Percentiles rank a stretch among this genome's conserved stretches.
These are phyloP conservation scores for Pterostichus niger DNA, from an alignment of 2,888 invertebrate genomes.

Conservation along the genomic window DNA sequence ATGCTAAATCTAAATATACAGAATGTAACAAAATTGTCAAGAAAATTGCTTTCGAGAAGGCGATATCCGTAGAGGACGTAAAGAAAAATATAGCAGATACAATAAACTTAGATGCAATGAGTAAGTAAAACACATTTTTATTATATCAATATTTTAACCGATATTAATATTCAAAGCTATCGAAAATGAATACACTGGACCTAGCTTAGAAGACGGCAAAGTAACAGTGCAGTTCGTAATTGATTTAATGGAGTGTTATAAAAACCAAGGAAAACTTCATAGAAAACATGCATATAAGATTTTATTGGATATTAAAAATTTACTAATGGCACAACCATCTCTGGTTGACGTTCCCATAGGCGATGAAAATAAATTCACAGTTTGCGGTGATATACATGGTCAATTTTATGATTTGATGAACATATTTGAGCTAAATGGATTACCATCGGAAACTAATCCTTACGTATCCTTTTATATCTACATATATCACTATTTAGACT, in stretches of 20 bases:
- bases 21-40: constrained; percentile 98
- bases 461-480: constrained; percentile 83
- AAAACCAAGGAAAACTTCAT: constrained; percentile 95
- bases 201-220: constrained; percentile 90
- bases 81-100: constrained; percentile 92
- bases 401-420: constrained; percentile 99
- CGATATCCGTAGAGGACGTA: constrained; percentile 95
- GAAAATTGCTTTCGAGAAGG: constrained; percentile 96
- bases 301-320: constrained; percentile 91
- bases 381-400: constrained; percentile 99
- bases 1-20: constrained; percentile 93
- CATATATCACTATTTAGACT: neutral
- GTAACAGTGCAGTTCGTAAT: constrained; percentile 94
- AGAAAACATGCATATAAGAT: constrained; percentile 99
- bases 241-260: constrained; percentile 93
- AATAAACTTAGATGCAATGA: constrained; percentile 94
- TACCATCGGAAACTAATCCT: constrained; percentile 96
- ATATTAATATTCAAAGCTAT: constrained; percentile 82
- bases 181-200: constrained; percentile 96
- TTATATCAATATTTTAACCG: constrained; percentile 67
- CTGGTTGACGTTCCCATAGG: constrained; percentile 94
- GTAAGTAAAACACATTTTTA: constrained; percentile 79
- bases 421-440: constrained; percentile 97
- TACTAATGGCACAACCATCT: constrained; percentile 91
- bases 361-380: constrained; percentile 94